Percentiles rank a stretch among this genome's conserved stretches.
These are phyloP conservation scores for Pachymerium ferrugineum DNA, from an alignment of 2,888 invertebrate species.

Conservation along the genomic window DNA sequence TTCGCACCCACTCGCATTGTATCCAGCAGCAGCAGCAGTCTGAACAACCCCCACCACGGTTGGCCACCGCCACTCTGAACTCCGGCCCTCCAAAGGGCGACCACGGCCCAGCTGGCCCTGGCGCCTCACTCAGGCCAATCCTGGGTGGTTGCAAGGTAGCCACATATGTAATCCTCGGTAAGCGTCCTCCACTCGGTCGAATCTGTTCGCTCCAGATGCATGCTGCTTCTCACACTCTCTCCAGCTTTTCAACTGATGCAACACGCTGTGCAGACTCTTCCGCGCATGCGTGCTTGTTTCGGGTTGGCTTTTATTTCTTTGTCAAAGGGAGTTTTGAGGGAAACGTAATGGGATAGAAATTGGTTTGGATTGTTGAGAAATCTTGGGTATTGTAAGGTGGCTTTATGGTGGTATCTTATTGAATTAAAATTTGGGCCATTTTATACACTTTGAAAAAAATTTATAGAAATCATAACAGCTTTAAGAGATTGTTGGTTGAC, in stretches of 20 bases:
- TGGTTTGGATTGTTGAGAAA: neutral
- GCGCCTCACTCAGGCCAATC: neutral
- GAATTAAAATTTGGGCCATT: neutral
- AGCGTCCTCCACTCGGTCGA: neutral
- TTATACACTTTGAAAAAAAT: neutral
- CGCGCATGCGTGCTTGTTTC: neutral
- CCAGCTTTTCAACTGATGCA: neutral
- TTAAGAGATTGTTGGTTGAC: neutral
- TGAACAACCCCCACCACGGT: conserved; percentile 2
- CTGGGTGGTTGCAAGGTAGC: neutral
- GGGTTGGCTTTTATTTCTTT: no score
- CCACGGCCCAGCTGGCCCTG: neutral
- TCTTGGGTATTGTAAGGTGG: no score
- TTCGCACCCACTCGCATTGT: conserved; percentile 38
- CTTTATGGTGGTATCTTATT: neutral
- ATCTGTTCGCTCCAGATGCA: neutral
- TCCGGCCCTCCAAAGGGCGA: neutral
- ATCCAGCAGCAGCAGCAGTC: conserved; percentile 28
- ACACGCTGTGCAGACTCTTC: neutral
- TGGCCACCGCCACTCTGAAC: neutral
- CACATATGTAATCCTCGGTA: neutral
- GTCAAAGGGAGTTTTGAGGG: neutral
- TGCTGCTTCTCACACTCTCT: neutral
- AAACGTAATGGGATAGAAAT: no score
- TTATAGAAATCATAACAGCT: neutral